phyloP scores from a whole-genome alignment of 1,140 invertebrate species.

The Aleiodes sp. region DNA sequence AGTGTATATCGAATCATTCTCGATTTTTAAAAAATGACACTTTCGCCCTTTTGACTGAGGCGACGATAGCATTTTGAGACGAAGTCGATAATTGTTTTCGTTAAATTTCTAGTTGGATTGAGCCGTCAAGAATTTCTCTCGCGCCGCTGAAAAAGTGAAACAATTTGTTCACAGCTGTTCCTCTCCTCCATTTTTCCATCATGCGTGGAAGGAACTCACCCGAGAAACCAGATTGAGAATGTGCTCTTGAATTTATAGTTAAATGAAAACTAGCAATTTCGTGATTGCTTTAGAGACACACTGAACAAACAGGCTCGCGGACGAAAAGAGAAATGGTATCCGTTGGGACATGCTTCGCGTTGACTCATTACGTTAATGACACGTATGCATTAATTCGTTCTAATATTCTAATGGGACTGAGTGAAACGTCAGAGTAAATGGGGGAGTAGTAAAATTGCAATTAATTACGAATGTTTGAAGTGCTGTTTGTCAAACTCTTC shows the following conservation, averaged over 20 bases:
- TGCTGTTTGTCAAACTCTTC: neutral
- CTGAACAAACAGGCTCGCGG: constrained; percentile 42
- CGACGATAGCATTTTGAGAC: no score
- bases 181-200: neutral
- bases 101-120: no score
- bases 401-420: constrained; percentile 65
- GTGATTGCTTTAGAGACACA: constrained; percentile 62
- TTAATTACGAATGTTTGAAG: constrained; percentile 9
- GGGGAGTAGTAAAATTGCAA: neutral
- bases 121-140: no score
- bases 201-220: neutral
- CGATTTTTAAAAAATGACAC: no score
- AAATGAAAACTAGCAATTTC: constrained; percentile 57
- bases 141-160: no score
- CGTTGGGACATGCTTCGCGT: constrained; percentile 50
- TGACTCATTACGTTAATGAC: constrained; percentile 66
- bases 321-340: neutral
- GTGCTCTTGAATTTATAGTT: constrained; percentile 19
- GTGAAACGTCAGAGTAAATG: neutral
- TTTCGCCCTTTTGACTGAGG: no score
- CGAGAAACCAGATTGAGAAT: neutral
- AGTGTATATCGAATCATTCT: no score
- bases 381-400: constrained; percentile 65
- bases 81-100: no score
- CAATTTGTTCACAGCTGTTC: no score